Base-by-base conservation (phyloP, 2,888 invertebrate genomes). In the Drepanosiphum platanoidis region DNA sequence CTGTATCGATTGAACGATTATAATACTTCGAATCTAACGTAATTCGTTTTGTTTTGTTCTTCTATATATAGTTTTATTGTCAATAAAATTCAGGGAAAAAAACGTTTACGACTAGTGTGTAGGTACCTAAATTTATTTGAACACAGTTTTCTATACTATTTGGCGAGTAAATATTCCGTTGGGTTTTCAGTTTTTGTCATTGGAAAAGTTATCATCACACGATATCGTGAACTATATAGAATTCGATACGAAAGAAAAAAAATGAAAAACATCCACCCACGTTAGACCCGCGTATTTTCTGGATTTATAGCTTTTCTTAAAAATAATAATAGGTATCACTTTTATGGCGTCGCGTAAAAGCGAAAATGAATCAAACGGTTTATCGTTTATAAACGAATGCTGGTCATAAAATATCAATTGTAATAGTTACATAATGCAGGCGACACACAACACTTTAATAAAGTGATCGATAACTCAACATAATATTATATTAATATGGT, bases 211-310 rank as follows among this genome's bases (percentile, higher is more conserved):
- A 52, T 75, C 36, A 39, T 27, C 27, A 9, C 1, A n/a, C 27
- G 27, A 77, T 39, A n/a, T 27, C 27, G 61, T 61, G 22, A 30
- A 58, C 13, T 13, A 64, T 61, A 27, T 36, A 15, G 61, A 4
- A 18, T 18, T 18, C 3, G 8, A 13, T 61, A 61, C 61, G 18
- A 39, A 77, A 61, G 18, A n/a, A n/a, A n/a, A n/a, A n/a, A n/a
- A n/a, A n/a, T n/a, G n/a, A n/a, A n/a, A n/a, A n/a, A n/a, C n/a
- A n/a, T 27, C 15, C 77, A 61, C 27, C 15, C 9, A n/a, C n/a
- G 34, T 61, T 61, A 27, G 18, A 77, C n/a, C n/a, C n/a, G n/a
- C n/a, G n/a, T 61, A 77, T 27, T 46, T 74, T n/a, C 34, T 75
- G 36, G 39, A 42, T 15, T 74, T 52, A 77, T 36, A 77, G 15